phyloP scores from a whole-genome alignment of 2,797 vertebrate genomes.

The Hyperoplus immaculatus region DNA sequence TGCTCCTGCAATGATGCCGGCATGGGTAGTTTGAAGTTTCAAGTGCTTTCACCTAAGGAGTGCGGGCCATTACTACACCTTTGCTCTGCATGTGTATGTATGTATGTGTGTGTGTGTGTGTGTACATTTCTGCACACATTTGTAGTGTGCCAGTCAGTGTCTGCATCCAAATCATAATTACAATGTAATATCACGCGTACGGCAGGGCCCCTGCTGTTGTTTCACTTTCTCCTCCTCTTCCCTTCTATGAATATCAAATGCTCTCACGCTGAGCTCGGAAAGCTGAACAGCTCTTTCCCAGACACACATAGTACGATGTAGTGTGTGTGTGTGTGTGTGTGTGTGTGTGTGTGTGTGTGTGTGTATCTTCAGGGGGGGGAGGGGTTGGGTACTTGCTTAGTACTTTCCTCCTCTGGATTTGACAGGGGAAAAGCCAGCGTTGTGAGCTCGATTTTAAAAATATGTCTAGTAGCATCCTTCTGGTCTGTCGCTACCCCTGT shows the following conservation, averaged over 20 bases:
- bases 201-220: conserved; percentile 80
- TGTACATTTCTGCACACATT: conserved; percentile 54
- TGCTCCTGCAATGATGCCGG: conserved; percentile 66
- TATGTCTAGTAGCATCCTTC: conserved; percentile 59
- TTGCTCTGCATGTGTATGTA: conserved; percentile 17
- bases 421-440: conserved; percentile 78
- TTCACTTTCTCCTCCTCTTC: conserved; percentile 80
- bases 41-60: conserved; percentile 46
- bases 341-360: conserved; percentile 9
- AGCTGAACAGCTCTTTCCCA: conserved; percentile 80
- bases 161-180: conserved; percentile 86
- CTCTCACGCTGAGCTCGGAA: conserved; percentile 84
- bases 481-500: conserved; percentile 75
- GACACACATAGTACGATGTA: conserved; percentile 63
- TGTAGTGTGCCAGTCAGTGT: conserved; percentile 62
- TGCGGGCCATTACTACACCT: conserved; percentile 46
- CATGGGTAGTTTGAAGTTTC: conserved; percentile 60
- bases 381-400: conserved; percentile 44
- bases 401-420: conserved; percentile 71
- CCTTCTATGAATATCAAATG: conserved; percentile 89
- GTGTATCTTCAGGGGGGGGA: neutral
- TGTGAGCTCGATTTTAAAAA: conserved; percentile 71
- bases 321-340: conserved; percentile 26
- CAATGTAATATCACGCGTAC: conserved; percentile 85
- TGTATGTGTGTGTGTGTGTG: neutral